Base-by-base conservation (phyloP, 1,140 invertebrate genomes). In the Tetramorium parvispinum region DNA sequence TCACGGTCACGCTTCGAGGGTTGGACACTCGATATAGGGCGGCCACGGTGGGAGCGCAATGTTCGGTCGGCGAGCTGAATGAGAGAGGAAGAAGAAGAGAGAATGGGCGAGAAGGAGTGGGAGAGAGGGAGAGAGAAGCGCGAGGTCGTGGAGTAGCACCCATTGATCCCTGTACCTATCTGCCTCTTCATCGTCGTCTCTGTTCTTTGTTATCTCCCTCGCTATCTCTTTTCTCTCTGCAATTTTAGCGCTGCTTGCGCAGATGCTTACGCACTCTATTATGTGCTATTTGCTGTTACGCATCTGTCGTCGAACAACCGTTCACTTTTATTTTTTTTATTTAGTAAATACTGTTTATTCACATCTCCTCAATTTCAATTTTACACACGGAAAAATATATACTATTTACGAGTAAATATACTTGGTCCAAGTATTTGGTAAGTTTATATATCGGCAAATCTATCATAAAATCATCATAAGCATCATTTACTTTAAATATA, bases 1-100 rank as follows among this genome's bases (percentile, higher is more conserved):
- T 93, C 93, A 93, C 91, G 93, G 93, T 93, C 93, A 93, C 92
- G 93, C 92, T 93, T 91, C 85, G 89, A 93, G 92, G 93, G 92
- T 93, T 92, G 93, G 87, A 93, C 85, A 88, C 71, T 79, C 85
- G 88, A 87, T 89, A 85, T 82, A 89, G 81, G 77, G 81, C 81
- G 77, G 59, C 8, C 68, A 71, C 83, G 85, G 66, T 79, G 78
- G 85, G 85, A 77, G 85, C 76, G 51, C 21, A 37, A 24, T 21
- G 76, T 77, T 63, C 55, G 76, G 57, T 63, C 55, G 76, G 57
- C 18, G 53, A 73, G 83, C 24, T 85, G 73, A 81, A 87, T 85
- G 86, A 76, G 53, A 32, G 59, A 86, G 53, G 21, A 57, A 18
- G 68, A 68, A 10, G 40, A 75, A 87, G 57, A 55, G 76, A 63